Percentiles rank a stretch among this genome's conserved stretches.
phyloP scores from a whole-genome alignment of 2,113 vertebrate genomes.

The Heterocephalus glaber region DNA sequence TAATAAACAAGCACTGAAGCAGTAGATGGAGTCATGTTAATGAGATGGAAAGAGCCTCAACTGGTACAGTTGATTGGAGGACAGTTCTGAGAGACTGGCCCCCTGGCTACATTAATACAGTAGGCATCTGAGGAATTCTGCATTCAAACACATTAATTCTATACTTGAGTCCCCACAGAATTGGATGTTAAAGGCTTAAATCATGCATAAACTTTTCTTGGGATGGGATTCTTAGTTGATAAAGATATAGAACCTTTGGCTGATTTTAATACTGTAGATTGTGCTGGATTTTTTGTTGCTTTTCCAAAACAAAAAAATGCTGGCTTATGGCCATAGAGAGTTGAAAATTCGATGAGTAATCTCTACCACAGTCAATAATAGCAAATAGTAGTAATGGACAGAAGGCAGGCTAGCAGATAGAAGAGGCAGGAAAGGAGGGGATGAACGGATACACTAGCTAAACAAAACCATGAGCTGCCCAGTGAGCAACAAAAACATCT shows the following conservation, averaged over 20 bases:
- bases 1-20: slow-evolving; percentile 75
- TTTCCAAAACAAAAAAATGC: slow-evolving; percentile 9
- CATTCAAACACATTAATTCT: neutral
- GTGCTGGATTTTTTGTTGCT: neutral
- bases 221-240: slow-evolving; percentile 9
- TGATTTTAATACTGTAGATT: slow-evolving; percentile 60
- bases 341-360: slow-evolving; percentile 24
- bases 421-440: slow-evolving; percentile 9
- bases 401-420: neutral
- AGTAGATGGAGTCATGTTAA: slow-evolving; percentile 78
- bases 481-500: slow-evolving; percentile 44
- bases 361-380: neutral
- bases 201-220: slow-evolving; percentile 45
- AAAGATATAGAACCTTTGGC: neutral
- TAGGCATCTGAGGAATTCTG: neutral
- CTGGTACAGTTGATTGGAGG: slow-evolving; percentile 38
- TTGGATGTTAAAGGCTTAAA: neutral
- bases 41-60: slow-evolving; percentile 58
- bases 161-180: slow-evolving; percentile 3
- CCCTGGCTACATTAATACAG: neutral
- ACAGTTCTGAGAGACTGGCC: neutral
- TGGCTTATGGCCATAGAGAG: neutral
- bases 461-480: slow-evolving; percentile 56
- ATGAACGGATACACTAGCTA: slow-evolving; percentile 33
- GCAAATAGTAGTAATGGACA: slow-evolving; percentile 29